Evolutionary conservation across 2,888 invertebrate genomes (phyloP), one percentile per base, ranked within the genome.

Genomic region (Pseudococcus jackbeardsleyi): DNA sequence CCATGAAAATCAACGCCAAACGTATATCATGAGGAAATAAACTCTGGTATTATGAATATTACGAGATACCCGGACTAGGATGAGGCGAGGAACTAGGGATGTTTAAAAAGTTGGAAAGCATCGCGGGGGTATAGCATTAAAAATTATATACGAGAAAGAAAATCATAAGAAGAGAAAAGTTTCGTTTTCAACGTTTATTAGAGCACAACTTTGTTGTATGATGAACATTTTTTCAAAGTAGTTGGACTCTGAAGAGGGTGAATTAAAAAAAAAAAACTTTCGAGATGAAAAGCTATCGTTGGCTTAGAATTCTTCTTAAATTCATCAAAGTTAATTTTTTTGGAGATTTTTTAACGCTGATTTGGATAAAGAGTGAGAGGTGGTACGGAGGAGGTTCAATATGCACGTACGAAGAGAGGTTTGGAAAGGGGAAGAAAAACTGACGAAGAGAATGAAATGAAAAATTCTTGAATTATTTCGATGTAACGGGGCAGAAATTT

Each of bases 151-250:
- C 22, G 19, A 22, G 11, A 22, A 64, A 64, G 22, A 64, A 64
- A 64, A 22, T 64, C 64, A 64, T 64, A 64, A 22, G 64, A 64
- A 22, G 59, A 17, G 64, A 64, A 42, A 64, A 64, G 22, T 64
- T 64, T 64, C 64, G 8, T 64, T 64, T 64, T 64, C 7, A 64
- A 64, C 64, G 64, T 64, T 64, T 64, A 64, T 22, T 64, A 22
- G 22, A 64, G 64, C 22, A 22, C 22, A 64, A 64, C 9, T 64
- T 64, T 64, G 9, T 59, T 59, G 59, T 17, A n/a, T 64, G n/a
- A 5, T 12, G 48, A 4, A 54, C 22, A 64, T 22, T 64, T 64
- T 59, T 64, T 64, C 64, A 22, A 64, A 19, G 8, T 64, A 12
- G 7, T 22, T 64, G 64, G 22, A 22, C 64, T 11, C 1, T 8